Percentiles rank a stretch among this genome's conserved stretches.
These are phyloP conservation scores for Stegodyphus mimosarum DNA, from an alignment of 1,140 invertebrate species.

Conservation along the genomic window DNA sequence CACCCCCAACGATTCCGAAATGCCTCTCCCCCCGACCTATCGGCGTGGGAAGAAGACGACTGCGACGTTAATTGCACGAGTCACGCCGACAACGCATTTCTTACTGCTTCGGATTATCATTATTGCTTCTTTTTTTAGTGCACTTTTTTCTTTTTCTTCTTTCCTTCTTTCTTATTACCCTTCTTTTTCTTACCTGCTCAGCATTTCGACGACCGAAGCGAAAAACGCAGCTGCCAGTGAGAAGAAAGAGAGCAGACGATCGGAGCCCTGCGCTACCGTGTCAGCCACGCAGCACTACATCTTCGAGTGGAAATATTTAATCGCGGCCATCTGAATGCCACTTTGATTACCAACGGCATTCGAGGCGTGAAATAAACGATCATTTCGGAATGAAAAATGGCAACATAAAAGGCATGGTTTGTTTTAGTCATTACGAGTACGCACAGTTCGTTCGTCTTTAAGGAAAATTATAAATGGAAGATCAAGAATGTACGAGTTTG, in stretches of 20 bases:
- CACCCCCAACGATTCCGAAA: conserved; percentile 52
- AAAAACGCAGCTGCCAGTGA: conserved; percentile 28
- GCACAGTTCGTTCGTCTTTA: too few relatives aligned
- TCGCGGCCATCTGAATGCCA: too few relatives aligned
- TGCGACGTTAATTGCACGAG: conserved; percentile 58
- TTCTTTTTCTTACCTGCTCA: conserved; percentile 14
- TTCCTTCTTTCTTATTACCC: conserved; percentile 13
- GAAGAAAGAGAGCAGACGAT: conserved; percentile 38
- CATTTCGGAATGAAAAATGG: too few relatives aligned
- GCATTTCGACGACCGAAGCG: neutral
- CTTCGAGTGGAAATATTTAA: too few relatives aligned
- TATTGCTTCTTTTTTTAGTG: conserved; percentile 30
- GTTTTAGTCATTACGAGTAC: too few relatives aligned
- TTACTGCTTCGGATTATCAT: conserved; percentile 60
- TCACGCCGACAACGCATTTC: conserved; percentile 58
- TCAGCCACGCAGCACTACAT: neutral
- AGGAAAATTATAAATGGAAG: too few relatives aligned
- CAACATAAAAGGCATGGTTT: too few relatives aligned
- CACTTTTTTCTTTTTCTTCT: neutral
- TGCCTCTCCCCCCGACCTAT: conserved; percentile 11
- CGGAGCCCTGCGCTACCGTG: conserved; percentile 16
- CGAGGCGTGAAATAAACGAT: too few relatives aligned
- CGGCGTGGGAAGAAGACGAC: conserved; percentile 59
- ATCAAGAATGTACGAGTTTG: too few relatives aligned
- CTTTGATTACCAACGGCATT: too few relatives aligned